Evolutionary conservation across 2,113 vertebrate species (phyloP).

Genomic region (Butorides virescens): DNA sequence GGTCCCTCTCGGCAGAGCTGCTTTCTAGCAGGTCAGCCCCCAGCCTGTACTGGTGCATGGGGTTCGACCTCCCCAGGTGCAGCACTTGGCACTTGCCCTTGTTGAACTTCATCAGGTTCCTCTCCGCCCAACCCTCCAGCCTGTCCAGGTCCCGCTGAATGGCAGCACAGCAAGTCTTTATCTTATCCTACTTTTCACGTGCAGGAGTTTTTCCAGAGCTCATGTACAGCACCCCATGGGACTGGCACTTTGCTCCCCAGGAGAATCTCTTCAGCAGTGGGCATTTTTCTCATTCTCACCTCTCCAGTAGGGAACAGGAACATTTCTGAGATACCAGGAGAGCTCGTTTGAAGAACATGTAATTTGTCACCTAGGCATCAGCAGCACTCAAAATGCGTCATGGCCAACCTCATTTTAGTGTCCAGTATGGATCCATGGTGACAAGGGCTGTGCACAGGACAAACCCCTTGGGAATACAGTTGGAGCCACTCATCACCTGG

Average conservation of each 20-base stretch:
- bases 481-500: neutral
- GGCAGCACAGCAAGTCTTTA: accelerated
- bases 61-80: too few relatives aligned
- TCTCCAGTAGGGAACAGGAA: neutral
- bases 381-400: neutral
- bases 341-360: neutral
- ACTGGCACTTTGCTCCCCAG: neutral
- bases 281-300: neutral
- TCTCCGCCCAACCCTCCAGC: too few relatives aligned
- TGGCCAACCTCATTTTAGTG: neutral
- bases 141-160: too few relatives aligned
- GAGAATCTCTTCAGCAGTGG: neutral
- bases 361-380: neutral
- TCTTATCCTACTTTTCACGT: accelerated
- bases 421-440: neutral
- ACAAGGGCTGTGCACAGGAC: neutral
- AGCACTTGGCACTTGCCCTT: too few relatives aligned
- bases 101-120: too few relatives aligned
- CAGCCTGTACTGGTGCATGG: too few relatives aligned
- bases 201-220: accelerated
- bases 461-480: neutral
- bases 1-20: too few relatives aligned
- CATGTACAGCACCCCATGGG: neutral
- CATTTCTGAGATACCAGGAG: neutral
- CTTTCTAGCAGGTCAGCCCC: too few relatives aligned